phyloP scores from a whole-genome alignment of 2,113 vertebrate species.

The Rhinogobius similis region DNA sequence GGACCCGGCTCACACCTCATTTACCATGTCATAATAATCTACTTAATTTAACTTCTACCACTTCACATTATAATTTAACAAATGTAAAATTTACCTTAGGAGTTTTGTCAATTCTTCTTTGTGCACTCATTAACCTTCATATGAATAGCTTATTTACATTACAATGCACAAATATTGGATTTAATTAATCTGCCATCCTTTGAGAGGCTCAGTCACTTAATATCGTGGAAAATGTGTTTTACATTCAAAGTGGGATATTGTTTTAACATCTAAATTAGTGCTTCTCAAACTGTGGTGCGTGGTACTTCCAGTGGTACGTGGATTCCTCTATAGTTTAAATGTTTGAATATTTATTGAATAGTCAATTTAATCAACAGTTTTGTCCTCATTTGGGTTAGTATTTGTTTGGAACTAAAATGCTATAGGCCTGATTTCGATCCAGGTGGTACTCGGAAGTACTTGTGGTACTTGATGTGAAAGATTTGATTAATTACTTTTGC shows the following conservation, averaged over 20 bases:
- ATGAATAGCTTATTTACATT: constrained; percentile 2
- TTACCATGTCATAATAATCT: not conserved
- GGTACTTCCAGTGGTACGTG: too few species aligned
- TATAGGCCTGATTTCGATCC: too few species aligned
- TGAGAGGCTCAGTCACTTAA: not conserved
- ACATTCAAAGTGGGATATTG: not conserved
- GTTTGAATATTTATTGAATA: too few species aligned
- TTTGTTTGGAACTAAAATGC: too few species aligned
- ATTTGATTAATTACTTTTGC: too few species aligned
- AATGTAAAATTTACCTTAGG: constrained; percentile 22
- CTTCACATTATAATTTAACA: not conserved
- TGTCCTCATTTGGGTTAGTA: too few species aligned
- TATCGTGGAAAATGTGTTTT: not conserved
- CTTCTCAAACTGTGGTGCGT: too few species aligned
- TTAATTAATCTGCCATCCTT: not conserved
- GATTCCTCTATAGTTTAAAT: too few species aligned
- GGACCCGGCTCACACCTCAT: constrained; percentile 5
- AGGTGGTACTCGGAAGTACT: too few species aligned
- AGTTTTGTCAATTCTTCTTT: constrained; percentile 13
- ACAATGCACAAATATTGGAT: not conserved
- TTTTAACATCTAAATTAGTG: not conserved
- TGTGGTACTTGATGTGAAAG: too few species aligned
- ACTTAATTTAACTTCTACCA: not conserved
- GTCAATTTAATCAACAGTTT: too few species aligned
- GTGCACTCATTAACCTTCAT: not conserved